phyloP scores from a whole-genome alignment of 2,797 vertebrate genomes.

The Lycodopsis pacificus region DNA sequence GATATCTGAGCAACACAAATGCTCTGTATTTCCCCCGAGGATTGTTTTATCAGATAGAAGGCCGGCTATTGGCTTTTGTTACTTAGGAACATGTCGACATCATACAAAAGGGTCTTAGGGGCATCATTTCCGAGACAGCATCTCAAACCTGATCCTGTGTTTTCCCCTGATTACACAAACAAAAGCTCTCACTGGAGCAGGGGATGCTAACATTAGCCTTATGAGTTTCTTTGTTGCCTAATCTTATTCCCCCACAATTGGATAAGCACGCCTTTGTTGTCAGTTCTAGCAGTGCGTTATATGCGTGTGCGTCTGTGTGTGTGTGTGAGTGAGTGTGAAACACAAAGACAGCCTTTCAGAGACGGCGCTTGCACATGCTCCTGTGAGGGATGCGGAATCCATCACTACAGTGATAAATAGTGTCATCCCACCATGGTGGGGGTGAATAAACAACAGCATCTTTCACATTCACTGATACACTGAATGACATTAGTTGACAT shows the following conservation, averaged over 20 bases:
- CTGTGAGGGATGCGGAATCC: conserved; percentile 92
- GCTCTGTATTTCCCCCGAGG: conserved; percentile 67
- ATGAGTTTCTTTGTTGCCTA: conserved; percentile 79
- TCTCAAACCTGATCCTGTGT: conserved; percentile 74
- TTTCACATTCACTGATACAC: conserved; percentile 87
- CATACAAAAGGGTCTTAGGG: conserved; percentile 69
- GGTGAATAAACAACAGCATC: conserved; percentile 89
- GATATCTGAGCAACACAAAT: conserved; percentile 59
- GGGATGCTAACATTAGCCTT: conserved; percentile 82
- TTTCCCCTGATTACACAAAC: conserved; percentile 77
- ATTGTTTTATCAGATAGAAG: conserved; percentile 62
- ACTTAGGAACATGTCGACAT: conserved; percentile 75
- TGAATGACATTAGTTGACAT: conserved; percentile 83
- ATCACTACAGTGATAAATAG: conserved; percentile 91
- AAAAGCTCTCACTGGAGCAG: conserved; percentile 71
- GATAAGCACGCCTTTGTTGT: conserved; percentile 91
- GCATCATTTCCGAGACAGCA: conserved; percentile 71
- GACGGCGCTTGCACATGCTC: conserved; percentile 83
- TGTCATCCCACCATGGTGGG: conserved; percentile 87
- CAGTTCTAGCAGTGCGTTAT: conserved; percentile 83
- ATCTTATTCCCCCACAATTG: conserved; percentile 82
- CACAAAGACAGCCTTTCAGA: conserved; percentile 96
- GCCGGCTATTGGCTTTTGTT: conserved; percentile 51
- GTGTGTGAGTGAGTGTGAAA: conserved; percentile 61
- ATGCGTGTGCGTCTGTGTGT: conserved; percentile 46